phyloP scores from a whole-genome alignment of 2,113 vertebrate species.

The Dendropsophus ebraccatus region DNA sequence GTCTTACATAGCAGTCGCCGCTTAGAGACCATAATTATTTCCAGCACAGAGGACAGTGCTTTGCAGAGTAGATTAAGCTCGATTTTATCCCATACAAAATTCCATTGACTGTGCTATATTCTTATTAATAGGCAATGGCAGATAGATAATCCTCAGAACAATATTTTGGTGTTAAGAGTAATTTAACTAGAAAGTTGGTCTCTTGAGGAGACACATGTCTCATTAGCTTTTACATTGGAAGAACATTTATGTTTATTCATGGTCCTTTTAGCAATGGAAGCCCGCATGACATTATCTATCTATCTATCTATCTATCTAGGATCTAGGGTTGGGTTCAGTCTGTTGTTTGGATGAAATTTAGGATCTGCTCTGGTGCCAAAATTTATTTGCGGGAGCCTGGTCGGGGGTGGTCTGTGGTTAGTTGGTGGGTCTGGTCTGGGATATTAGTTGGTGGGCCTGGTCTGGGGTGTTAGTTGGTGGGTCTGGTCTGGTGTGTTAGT shows the following conservation, averaged over 20 bases:
- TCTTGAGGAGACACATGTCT: background rate
- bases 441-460: too few species aligned
- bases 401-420: too few species aligned
- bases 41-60: background rate
- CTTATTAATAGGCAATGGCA: background rate
- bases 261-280: too few species aligned
- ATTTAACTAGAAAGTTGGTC: background rate
- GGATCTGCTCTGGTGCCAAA: too few species aligned
- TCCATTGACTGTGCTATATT: background rate
- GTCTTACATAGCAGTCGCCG: background rate
- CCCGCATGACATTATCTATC: too few species aligned
- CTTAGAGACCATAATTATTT: constrained; percentile 8
- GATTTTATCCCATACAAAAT: background rate
- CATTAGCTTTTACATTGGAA: background rate
- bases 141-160: background rate
- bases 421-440: too few species aligned
- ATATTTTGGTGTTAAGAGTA: background rate
- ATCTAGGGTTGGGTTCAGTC: too few species aligned
- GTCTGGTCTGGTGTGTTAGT: too few species aligned
- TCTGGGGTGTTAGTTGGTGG: too few species aligned
- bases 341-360: too few species aligned
- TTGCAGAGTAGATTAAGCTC: background rate
- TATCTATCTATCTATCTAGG: too few species aligned
- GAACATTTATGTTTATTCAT: background rate
- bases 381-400: too few species aligned